phyloP scores from a whole-genome alignment of 2,113 vertebrate species.

The Bambusicola thoracicus region DNA sequence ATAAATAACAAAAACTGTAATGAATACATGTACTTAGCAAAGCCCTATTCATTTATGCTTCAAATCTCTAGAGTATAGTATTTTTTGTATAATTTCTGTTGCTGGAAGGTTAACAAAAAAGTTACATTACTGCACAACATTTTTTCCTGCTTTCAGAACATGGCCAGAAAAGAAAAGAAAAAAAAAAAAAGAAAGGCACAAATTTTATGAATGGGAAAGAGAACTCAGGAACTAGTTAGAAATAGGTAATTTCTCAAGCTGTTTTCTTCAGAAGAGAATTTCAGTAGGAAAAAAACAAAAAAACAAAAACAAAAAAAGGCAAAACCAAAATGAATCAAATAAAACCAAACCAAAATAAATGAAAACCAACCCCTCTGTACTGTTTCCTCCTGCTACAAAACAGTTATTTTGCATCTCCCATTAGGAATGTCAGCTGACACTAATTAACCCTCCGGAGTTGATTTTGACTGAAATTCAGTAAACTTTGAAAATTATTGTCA shows the following conservation, averaged over 20 bases:
- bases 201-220: background rate
- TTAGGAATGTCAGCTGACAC: constrained; percentile 42
- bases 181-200: too few species aligned
- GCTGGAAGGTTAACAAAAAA: background rate
- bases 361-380: background rate
- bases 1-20: background rate
- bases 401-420: background rate
- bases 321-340: background rate
- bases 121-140: background rate
- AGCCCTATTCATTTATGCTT: background rate
- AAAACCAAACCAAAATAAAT: too few species aligned
- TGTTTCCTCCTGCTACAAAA: background rate
- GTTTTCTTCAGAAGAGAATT: background rate
- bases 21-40: background rate
- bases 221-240: background rate
- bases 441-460: constrained; percentile 57
- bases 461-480: background rate
- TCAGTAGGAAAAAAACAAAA: background rate
- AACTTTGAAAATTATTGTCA: background rate
- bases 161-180: background rate
- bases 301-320: too few species aligned
- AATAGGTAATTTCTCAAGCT: background rate
- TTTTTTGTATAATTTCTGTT: background rate
- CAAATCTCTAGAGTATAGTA: background rate
- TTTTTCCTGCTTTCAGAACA: background rate